Conservation (phyloP, 1,140 invertebrate species). For the Papilio polyxenes region DNA sequence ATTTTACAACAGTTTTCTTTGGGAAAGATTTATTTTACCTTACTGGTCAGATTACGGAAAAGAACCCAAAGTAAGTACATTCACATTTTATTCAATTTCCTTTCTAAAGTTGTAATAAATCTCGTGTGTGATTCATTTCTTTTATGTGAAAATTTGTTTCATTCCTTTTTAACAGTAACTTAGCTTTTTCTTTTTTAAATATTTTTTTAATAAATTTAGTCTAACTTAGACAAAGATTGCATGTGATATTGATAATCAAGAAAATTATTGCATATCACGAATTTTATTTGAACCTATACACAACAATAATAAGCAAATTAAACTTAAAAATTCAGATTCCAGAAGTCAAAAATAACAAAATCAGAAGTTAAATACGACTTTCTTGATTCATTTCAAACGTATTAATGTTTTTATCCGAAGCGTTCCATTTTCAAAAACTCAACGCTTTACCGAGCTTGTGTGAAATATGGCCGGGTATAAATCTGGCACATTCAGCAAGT, state of each 20-base stretch:
- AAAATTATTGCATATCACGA: no score
- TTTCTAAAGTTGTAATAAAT: slow-evolving; percentile 16
- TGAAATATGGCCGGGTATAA: not conserved
- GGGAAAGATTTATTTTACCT: slow-evolving; percentile 87
- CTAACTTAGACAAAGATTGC: no score
- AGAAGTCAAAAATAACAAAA: not conserved
- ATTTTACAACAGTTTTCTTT: slow-evolving; percentile 89
- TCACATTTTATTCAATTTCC: slow-evolving; percentile 14
- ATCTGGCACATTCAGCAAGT: not conserved
- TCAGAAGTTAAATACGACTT: no score
- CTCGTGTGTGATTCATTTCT: slow-evolving; percentile 22
- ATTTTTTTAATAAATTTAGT: not conserved
- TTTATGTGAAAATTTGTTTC: not conserved
- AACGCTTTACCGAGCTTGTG: not conserved
- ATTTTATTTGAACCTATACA: no score
- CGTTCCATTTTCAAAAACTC: not conserved
- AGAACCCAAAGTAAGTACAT: slow-evolving; percentile 59
- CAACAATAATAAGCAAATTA: no score
- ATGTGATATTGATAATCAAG: no score
- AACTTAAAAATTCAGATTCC: not conserved
- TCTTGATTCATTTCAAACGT: not conserved
- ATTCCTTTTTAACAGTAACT: not conserved
- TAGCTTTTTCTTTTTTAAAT: not conserved
- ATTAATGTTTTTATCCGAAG: not conserved
- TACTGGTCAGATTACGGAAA: slow-evolving; percentile 88